Base-by-base conservation (phyloP, 2,797 vertebrate species). In the Rhodeus uyekii region DNA sequence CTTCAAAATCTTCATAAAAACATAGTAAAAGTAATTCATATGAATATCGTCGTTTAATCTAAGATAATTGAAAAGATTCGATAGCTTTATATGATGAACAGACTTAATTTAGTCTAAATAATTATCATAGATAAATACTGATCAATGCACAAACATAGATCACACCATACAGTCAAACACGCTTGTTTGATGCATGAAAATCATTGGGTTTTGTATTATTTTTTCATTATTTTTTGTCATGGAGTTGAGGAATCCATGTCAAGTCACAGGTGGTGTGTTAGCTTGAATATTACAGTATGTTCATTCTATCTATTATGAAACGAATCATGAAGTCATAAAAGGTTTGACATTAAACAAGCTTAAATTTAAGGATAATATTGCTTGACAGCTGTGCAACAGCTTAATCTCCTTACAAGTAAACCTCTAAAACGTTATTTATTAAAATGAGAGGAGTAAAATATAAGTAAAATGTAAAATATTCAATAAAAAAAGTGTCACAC, bases 321-420 rank as follows among this genome's bases (percentile, higher is more conserved):
- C 53, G 38, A 80, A 80, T 80, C 55, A 48, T 73, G 12, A 77
- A 32, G 60, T 64, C 60, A 65, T 9, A 46, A 42, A 19, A 48
- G 60, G 29, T 65, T 64, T 77, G 60, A 64, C 58, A 48, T 77
- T 48, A 72, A 71, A 71, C 22, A 38, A 73, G 27, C 44, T 78
- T 71, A 72, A 78, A 64, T 53, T 18, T 14, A n/a, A 48, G 44
- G 14, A 36, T 32, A 67, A 71, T 76, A 50, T 73, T 58, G 19
- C 29, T 38, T 72, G 27, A 48, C 34, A 65, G 74, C 29, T 78
- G 48, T 58, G 36, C 24, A 80, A 48, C 48, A 24, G 39, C 44
- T 61, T 80, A 48, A 80, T 80, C 53, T 72, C 18, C 67, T 72
- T 48, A 60, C 13, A 22, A 24, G 36, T 32, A 44, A 72, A 36